phyloP scores from a whole-genome alignment of 1,140 invertebrate species.

The Hydropsyche tenuis region DNA sequence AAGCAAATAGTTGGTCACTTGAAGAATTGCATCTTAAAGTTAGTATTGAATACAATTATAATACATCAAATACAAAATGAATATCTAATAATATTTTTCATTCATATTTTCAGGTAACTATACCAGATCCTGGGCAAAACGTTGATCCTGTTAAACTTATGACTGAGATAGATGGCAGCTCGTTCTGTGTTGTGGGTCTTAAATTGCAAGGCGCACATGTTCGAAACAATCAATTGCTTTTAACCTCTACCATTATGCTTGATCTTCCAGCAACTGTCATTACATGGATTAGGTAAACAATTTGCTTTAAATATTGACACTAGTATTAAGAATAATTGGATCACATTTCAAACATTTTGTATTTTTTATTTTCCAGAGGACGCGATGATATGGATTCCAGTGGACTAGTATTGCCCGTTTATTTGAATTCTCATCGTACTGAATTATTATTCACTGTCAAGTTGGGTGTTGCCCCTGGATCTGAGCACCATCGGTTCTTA shows the following conservation, averaged over 20 bases:
- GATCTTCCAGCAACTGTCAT: conserved; percentile 89
- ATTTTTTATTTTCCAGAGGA: conserved; percentile 52
- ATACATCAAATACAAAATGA: too few relatives aligned
- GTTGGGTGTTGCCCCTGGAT: conserved; percentile 84
- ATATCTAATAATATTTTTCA: too few relatives aligned
- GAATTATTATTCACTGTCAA: conserved; percentile 96
- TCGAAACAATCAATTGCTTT: conserved; percentile 85
- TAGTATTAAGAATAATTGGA: neutral
- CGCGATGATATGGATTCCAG: conserved; percentile 52
- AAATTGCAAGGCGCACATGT: conserved; percentile 96
- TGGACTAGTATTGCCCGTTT: conserved; percentile 89
- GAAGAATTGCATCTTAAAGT: conserved; percentile 93
- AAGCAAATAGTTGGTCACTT: conserved; percentile 90
- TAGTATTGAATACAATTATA: too few relatives aligned
- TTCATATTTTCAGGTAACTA: conserved; percentile 61
- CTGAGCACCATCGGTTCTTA: conserved; percentile 92
- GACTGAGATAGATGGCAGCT: conserved; percentile 71
- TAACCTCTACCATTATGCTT: conserved; percentile 94
- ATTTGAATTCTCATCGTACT: conserved; percentile 93
- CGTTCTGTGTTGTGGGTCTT: conserved; percentile 84
- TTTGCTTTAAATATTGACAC: neutral
- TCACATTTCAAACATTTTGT: neutral
- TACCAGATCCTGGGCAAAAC: conserved; percentile 66
- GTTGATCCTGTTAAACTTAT: conserved; percentile 58
- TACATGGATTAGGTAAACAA: conserved; percentile 78